phyloP scores from a whole-genome alignment of 2,888 invertebrate species.

The Cerastis leucographa region DNA sequence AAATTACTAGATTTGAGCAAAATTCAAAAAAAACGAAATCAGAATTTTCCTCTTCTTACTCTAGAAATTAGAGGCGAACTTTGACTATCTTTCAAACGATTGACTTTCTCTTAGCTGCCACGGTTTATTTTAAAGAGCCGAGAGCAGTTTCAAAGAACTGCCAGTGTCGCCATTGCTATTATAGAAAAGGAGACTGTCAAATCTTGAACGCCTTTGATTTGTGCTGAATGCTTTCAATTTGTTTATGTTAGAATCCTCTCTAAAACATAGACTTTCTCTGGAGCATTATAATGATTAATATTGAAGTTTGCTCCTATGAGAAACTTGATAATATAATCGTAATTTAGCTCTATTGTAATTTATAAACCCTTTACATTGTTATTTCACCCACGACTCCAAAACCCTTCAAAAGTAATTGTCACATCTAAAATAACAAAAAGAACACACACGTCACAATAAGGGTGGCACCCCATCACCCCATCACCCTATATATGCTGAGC shows the following conservation, averaged over 20 bases:
- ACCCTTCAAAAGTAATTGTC: slow-evolving; percentile 48
- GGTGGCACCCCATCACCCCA: slow-evolving; percentile 58
- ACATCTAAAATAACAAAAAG: slow-evolving; percentile 55
- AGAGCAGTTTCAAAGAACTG: too few relatives aligned
- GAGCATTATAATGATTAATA: not conserved
- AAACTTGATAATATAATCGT: not conserved
- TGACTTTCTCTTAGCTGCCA: too few relatives aligned
- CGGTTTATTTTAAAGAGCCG: too few relatives aligned
- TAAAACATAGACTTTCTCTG: not conserved
- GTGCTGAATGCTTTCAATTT: too few relatives aligned
- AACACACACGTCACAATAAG: slow-evolving; percentile 47
- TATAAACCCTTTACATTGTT: slow-evolving; percentile 22
- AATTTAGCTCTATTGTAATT: slow-evolving; percentile 33
- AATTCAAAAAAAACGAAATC: too few relatives aligned
- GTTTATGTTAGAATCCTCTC: too few relatives aligned
- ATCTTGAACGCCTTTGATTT: too few relatives aligned
- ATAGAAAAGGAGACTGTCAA: not conserved
- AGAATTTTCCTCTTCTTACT: too few relatives aligned
- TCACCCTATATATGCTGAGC: slow-evolving; percentile 49
- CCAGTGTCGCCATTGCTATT: too few relatives aligned
- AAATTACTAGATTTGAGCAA: too few relatives aligned
- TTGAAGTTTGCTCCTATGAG: not conserved
- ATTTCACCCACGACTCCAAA: slow-evolving; percentile 17
- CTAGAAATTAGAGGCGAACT: too few relatives aligned
- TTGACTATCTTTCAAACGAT: too few relatives aligned